Evolutionary conservation across 2,113 vertebrate genomes (phyloP).

Genomic region (Castor canadensis): DNA sequence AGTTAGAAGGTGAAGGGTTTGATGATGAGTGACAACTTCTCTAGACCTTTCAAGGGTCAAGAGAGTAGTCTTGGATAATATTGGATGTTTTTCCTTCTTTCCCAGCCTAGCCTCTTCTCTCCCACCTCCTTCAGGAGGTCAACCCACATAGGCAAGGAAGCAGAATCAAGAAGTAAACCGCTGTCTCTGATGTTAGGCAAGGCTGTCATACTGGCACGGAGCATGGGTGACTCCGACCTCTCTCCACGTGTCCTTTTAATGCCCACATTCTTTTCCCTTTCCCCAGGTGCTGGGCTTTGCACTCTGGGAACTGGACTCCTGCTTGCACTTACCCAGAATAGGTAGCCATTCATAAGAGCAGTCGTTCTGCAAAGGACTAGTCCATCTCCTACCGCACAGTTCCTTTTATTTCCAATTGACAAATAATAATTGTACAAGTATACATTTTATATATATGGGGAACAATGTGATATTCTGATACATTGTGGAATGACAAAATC

Average conservation of each 20-base stretch:
- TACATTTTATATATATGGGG: no score
- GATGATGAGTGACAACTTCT: neutral
- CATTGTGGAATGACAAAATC: no score
- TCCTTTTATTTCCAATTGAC: neutral
- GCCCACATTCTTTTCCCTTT: neutral
- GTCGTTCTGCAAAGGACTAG: neutral
- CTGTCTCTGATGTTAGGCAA: neutral
- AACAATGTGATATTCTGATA: no score
- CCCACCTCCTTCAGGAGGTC: neutral
- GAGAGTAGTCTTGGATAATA: neutral
- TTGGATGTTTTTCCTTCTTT: no score
- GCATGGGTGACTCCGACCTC: no score
- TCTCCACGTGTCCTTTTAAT: neutral
- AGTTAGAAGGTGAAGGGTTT: neutral
- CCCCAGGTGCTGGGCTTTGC: neutral
- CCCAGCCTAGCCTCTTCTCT: no score
- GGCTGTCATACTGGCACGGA: neutral
- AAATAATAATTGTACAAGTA: neutral
- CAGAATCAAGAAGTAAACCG: neutral
- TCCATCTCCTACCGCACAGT: neutral
- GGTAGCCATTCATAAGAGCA: neutral
- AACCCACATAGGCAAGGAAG: neutral
- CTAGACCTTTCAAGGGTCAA: neutral
- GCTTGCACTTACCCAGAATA: neutral
- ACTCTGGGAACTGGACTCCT: neutral